Evolutionary conservation across 1,140 invertebrate genomes (phyloP).

Genomic region (Eurytemora carolleeae): DNA sequence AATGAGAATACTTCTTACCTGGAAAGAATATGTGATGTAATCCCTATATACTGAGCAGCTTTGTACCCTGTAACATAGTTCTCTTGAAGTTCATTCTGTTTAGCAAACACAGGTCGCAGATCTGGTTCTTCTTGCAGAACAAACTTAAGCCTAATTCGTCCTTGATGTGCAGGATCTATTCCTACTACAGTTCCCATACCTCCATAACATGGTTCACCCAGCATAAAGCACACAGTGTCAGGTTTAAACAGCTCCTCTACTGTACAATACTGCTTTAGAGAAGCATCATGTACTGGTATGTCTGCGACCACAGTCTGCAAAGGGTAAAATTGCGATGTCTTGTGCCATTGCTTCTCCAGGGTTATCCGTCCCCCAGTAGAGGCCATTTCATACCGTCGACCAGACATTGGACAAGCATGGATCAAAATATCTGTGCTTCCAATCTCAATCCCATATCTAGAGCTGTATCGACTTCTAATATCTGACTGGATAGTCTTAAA

Average conservation of each 20-base stretch:
- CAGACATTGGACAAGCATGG: conserved; percentile 46
- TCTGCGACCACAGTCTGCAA: conserved; percentile 43
- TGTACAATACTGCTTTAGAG: conserved; percentile 26
- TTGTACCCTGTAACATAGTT: conserved; percentile 17
- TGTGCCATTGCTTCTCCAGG: conserved; percentile 45
- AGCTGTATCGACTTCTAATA: too few relatives aligned
- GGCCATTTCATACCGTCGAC: conserved; percentile 33
- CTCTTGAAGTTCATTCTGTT: conserved; percentile 12
- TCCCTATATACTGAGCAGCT: conserved; percentile 34
- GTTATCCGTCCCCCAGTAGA: conserved; percentile 34
- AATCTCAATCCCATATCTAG: conserved; percentile 41
- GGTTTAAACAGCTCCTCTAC: conserved; percentile 48
- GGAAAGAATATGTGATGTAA: conserved; percentile 47
- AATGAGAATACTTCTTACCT: conserved; percentile 29
- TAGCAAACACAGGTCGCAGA: conserved; percentile 21
- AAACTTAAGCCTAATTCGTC: conserved; percentile 35
- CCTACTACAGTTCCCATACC: conserved; percentile 42
- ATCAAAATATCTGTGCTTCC: conserved; percentile 47
- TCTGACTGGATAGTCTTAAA: too few relatives aligned
- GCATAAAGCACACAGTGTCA: conserved; percentile 46
- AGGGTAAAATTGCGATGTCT: conserved; percentile 23
- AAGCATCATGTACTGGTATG: conserved; percentile 31
- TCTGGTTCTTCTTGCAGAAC: conserved; percentile 30
- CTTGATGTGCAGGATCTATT: conserved; percentile 20
- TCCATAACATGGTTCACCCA: conserved; percentile 57